These are phyloP conservation scores for Gorsachius magnificus DNA, from an alignment of 2,797 vertebrate genomes.

Conservation along the genomic window DNA sequence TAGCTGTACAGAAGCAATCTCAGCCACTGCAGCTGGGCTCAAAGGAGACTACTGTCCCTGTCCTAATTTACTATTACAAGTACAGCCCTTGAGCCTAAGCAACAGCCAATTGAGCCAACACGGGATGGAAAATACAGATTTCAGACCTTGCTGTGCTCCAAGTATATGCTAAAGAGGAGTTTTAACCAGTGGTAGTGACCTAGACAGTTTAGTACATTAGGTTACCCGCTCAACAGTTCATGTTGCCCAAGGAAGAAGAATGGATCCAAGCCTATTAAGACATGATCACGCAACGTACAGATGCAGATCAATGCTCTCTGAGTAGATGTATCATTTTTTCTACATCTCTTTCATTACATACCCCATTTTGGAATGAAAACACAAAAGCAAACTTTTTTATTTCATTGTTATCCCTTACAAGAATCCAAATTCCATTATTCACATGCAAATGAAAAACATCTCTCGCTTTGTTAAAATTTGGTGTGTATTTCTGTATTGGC, in stretches of 20 bases:
- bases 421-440: background rate
- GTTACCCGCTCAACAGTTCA: background rate
- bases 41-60: background rate
- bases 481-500: background rate
- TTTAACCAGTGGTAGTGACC: background rate
- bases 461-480: background rate
- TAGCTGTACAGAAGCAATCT: background rate
- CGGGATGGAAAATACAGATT: background rate
- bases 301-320: background rate
- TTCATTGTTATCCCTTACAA: background rate
- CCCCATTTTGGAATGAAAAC: background rate
- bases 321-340: background rate
- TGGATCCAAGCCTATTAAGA: background rate
- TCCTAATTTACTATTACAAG: background rate
- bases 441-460: background rate
- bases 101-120: background rate
- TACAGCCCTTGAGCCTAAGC: background rate
- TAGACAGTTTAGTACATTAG: background rate
- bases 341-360: background rate
- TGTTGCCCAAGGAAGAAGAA: background rate
- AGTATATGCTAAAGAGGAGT: background rate
- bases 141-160: background rate
- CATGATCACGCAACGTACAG: background rate
- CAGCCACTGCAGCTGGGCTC: background rate
- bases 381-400: background rate